phyloP scores from a whole-genome alignment of 2,113 vertebrate species.

The Eclectus roratus region DNA sequence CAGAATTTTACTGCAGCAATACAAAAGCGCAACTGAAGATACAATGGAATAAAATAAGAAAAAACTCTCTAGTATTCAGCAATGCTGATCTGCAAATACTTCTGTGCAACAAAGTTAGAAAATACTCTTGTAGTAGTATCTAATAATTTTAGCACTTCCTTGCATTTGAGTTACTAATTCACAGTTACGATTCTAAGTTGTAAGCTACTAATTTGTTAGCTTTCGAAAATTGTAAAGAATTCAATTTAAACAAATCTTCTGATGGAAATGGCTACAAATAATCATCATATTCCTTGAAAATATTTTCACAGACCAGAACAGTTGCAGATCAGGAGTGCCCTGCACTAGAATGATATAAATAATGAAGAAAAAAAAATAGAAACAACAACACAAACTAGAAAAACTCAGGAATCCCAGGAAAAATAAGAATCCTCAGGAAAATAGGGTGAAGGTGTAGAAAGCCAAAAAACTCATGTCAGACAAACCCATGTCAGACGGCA shows the following conservation, averaged over 20 bases:
- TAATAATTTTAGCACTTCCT: conserved; percentile 24
- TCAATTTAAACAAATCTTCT: conserved; percentile 26
- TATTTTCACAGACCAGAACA: conserved; percentile 65
- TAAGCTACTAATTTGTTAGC: background rate
- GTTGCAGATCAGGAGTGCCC: conserved; percentile 89
- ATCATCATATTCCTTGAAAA: background rate
- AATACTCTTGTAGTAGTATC: background rate
- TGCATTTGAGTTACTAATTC: background rate
- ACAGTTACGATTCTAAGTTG: background rate
- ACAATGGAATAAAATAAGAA: conserved; percentile 54
- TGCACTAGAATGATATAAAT: conserved; percentile 80
- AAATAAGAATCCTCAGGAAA: conserved; percentile 11
- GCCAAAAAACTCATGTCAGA: conserved; percentile 91
- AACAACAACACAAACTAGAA: conserved; percentile 50
- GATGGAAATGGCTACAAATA: background rate
- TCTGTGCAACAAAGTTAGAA: conserved; percentile 78
- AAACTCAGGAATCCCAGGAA: conserved; percentile 64
- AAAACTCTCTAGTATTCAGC: conserved; percentile 68
- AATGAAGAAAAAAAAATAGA: conserved; percentile 9
- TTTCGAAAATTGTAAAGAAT: conserved; percentile 27
- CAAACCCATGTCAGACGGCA: conserved; percentile 96
- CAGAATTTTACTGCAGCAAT: conserved; percentile 78
- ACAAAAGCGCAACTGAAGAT: conserved; percentile 69
- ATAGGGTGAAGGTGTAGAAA: conserved; percentile 80
- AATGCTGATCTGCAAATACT: conserved; percentile 82